Evolutionary conservation across 1,140 invertebrate genomes (phyloP), one percentile per base, ranked within the genome.

Genomic region (Sycophila sp.): DNA sequence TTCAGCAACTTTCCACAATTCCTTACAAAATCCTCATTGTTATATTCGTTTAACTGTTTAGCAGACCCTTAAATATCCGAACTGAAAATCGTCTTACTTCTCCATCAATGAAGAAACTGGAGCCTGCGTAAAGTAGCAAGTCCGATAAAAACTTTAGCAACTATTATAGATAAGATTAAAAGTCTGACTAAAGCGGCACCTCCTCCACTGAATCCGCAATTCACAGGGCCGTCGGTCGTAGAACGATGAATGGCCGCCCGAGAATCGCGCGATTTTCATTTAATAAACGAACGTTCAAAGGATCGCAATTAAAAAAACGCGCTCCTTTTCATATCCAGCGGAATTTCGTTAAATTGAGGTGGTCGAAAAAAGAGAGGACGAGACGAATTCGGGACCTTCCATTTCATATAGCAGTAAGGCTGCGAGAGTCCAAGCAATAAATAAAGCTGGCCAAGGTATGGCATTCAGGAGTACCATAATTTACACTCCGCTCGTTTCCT

Each of bases 401-500:
- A 53, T 24, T 36, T 38, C 10, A 62, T 69, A 69, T 5, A 19
- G 38, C 7, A 19, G 38, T 68, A 26, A 40, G 60, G 49, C 51
- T 51, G 28, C 66, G 55, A 51, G 47, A 51, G 24, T 51, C 17
- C 60, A 60, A 73, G 71, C 76, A 65, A 81, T 80, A 81, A 81
- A 80, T 78, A 80, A 77, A 79, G 58, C 71, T 53, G 73, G 68
- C 58, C 71, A 38, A 53, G 36, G 49, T 24, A 38, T 64, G 59
- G 72, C 76, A 73, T 77, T 79, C 76, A 75, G 72, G 70, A 75
- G 70, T 72, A 66, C 76, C 69, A 80, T 81, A 80, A 80, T 82
- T 80, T 82, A 80, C 77, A 75, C 71, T 75, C 76, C 73, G 74
- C 74, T 80, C 78, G 76, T 79, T 81, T 76, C 71, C 62, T 73